Evolutionary conservation across 2,888 invertebrate genomes (phyloP), one percentile per base, ranked within the genome.

Genomic region (Fragum sueziense): DNA sequence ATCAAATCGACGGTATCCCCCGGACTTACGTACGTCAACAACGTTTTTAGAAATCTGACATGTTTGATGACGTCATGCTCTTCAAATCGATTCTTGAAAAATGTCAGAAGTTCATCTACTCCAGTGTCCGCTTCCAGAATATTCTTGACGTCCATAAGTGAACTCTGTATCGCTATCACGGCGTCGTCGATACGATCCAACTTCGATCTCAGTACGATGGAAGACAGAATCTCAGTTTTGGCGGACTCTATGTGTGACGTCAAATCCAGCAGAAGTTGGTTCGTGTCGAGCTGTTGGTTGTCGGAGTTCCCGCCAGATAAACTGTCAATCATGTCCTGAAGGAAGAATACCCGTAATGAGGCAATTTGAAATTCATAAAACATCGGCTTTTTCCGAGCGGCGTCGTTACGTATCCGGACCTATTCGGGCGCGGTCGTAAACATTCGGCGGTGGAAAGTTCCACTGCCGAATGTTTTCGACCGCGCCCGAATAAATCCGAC

Each of bases 181-280:
- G 74, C 70, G 25, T 75, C 69, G 33, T 70, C 74, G n/a, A 75
- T 37, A 14, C 61, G 31, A 20, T 70, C 75, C 0, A 75, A 52
- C 33, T 75, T 70, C 3, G 75, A 75, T 29, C 47, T 37, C 29
- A 74, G 41, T 4, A 74, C 7, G 6, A 57, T 59, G 4, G 51
- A 57, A 31, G 57, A 57, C 0, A 74, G 29, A 14, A 69, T 41
- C 7, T 57, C 34, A 4, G 47, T 74, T 31, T 59, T 68, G 1
- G 74, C 54, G 17, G 69, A 25, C n/a, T 69, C 47, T 17, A 69
- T 59, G 37, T 41, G 52, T 3, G 31, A n/a, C 2, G n/a, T 14
- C 27, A 74, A 27, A 59, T 68, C 68, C 9, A 7, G 4, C 6
- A 70, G 20, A 9, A 75, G 31, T 51, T 52, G 27, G 34, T 27